Evolutionary conservation across 2,888 invertebrate genomes (phyloP).

Genomic region (Alitta virens): DNA sequence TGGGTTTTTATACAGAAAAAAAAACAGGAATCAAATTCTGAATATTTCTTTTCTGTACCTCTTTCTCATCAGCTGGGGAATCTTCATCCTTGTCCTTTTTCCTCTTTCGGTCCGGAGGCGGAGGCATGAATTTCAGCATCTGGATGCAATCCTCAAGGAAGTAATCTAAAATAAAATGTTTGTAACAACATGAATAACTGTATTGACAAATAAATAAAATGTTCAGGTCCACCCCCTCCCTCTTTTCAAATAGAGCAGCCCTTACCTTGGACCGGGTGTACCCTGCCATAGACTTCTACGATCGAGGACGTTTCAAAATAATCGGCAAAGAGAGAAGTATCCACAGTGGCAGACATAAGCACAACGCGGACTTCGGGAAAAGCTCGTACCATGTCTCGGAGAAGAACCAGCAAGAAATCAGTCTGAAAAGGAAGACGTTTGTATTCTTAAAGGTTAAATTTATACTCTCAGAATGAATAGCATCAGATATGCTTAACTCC

Average conservation of each 20-base stretch:
- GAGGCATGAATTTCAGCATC: slow-evolving; percentile 79
- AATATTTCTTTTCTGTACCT: no score
- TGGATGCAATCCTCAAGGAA: slow-evolving; percentile 92
- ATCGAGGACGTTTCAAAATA: slow-evolving; percentile 92
- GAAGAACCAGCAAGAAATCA: slow-evolving; percentile 90
- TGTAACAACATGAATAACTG: no score
- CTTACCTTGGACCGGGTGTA: slow-evolving; percentile 74
- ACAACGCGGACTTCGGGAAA: slow-evolving; percentile 90
- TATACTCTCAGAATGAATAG: no score
- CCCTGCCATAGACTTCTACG: slow-evolving; percentile 84
- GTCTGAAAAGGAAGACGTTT: slow-evolving; percentile 65
- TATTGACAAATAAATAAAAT: no score
- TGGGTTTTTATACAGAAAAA: no score
- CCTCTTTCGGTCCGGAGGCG: slow-evolving; percentile 67
- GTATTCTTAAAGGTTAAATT: no score
- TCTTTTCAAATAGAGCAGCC: no score
- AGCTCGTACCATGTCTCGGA: slow-evolving; percentile 90
- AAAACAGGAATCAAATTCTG: no score
- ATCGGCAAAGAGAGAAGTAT: slow-evolving; percentile 83
- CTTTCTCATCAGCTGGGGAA: slow-evolving; percentile 36
- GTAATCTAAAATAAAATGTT: slow-evolving; percentile 64
- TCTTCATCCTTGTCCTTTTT: slow-evolving; percentile 67
- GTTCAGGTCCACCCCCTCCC: no score
- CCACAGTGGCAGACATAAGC: slow-evolving; percentile 97
- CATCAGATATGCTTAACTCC: no score